Evolutionary conservation across 2,888 invertebrate genomes (phyloP), one percentile per base, ranked within the genome.

Genomic region (Rotaria magnacalcarata): DNA sequence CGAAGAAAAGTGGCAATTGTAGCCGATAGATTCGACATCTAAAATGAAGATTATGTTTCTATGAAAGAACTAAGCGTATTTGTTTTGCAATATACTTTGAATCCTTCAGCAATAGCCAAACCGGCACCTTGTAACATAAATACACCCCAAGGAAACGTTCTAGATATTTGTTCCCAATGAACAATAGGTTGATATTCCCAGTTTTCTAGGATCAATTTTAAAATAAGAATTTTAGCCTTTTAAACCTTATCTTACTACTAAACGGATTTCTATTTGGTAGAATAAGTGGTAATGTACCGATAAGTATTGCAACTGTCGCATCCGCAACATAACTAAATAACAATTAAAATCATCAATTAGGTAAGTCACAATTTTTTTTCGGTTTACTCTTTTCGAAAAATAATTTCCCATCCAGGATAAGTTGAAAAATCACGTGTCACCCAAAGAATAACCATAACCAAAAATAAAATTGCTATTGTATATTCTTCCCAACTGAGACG

Each of bases 401-500:
- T 47, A 24, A 80, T 24, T 24, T 47, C 47, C 80, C 80, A 80
- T 24, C 80, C 80, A 47, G 80, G 47, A n/a, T 43, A 47, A 47
- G 14, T 80, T 19, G 80, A 80, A n/a, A 80, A 80, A 47, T 80
- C 80, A 7, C 47, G 21, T 47, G 80, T 80, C 24, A 80, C 14
- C 80, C 80, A 80, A 24, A 80, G 43, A 19, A 14, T 19, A 24
- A 80, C 80, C 47, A 80, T 80, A 3, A n/a, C 5, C 14, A 47
- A 2, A n/a, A 80, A 80, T 80, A 80, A 47, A 47, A 80, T 21
- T 21, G 80, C 24, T 19, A 80, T 47, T 21, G n/a, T 47, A 24
- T 10, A 24, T 80, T 80, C 80, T 47, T 47, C 24, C 80, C 80
- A 80, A 47, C 10, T 80, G 16, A 95, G 93, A 0, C n/a, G 24